Conservation (phyloP, 2,888 invertebrate species). For the Latheticus oryzae region DNA sequence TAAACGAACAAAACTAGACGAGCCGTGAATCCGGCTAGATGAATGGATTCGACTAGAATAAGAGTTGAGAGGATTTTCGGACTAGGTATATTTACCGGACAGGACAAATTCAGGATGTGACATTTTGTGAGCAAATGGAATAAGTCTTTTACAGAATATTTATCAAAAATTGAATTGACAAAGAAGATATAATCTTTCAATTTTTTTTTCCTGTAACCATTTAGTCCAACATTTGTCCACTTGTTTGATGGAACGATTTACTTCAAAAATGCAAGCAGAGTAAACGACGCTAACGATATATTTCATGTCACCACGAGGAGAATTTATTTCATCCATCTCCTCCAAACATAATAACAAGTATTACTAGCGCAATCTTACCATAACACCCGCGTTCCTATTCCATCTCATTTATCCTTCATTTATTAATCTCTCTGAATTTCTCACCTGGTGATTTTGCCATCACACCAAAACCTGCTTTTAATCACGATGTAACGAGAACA, state of each 20-base stretch:
- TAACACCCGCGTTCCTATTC: conserved; percentile 9
- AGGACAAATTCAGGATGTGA: too few species aligned
- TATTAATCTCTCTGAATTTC: too few species aligned
- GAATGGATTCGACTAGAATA: too few species aligned
- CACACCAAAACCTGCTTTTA: neutral
- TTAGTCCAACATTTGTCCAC: too few species aligned
- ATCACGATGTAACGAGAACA: neutral
- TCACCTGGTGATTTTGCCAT: neutral
- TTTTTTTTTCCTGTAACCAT: too few species aligned
- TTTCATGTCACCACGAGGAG: conserved; percentile 10
- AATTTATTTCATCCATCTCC: conserved; percentile 23
- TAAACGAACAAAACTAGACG: conserved; percentile 10
- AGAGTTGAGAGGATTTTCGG: too few species aligned
- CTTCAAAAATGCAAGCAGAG: conserved; percentile 6
- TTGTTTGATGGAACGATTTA: too few species aligned
- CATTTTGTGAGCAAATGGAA: too few species aligned
- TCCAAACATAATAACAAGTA: conserved; percentile 17
- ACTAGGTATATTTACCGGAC: too few species aligned
- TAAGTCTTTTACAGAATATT: too few species aligned
- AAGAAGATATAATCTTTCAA: too few species aligned
- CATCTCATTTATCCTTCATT: conserved; percentile 9
- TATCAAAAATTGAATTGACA: too few species aligned
- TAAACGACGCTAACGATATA: conserved; percentile 3
- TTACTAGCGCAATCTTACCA: conserved; percentile 1
- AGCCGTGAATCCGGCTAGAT: conserved; percentile 13